Base-by-base conservation (phyloP, 2,797 vertebrate genomes). In the Danio jaintianensis region DNA sequence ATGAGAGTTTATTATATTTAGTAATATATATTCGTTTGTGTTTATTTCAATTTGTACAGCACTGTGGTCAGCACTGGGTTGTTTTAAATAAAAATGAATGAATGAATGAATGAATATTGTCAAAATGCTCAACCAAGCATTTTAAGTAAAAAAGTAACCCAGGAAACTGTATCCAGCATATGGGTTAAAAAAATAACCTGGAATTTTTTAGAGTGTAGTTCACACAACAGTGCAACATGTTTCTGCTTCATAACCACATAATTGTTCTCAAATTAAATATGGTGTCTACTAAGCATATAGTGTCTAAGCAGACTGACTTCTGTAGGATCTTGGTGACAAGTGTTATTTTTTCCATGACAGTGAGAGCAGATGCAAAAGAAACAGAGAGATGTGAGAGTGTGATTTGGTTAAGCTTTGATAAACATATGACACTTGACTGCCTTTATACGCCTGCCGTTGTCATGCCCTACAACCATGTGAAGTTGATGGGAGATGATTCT, bases 391-490 rank as follows among this genome's bases (percentile, higher is more conserved):
- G 61, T 47, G 61, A 67, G 59, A 67, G 55, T 72, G 68, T 72
- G 75, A 78, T 74, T 74, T 61, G 62, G 62, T 72, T 71, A 78
- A 78, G 81, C 45, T 75, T 63, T 75, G 77, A 75, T 78, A 53
- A 83, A 63, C 69, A 68, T 45, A 74, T 62, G 62, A 68, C 62
- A 61, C 64, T 78, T 61, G 69, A 48, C 76, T 68, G n/a, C 22
- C 55, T 68, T 75, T 74, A 58, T 45, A 61, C 13, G 66, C 43
- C 47, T 73, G 77, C 69, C 45, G 64, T 64, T 79, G 63, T 50
- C 71, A 71, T 80, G 72, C 66, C 78, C 71, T 53, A 29, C 20
- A 80, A 71, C 42, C 20, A 61, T 71, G 76, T 71, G 20, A 84
- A 52, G 62, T 53, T 76, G 67, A 82, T 53, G 67, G 59, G 53